phyloP scores from a whole-genome alignment of 2,888 invertebrate genomes.

The Globia sparganii region DNA sequence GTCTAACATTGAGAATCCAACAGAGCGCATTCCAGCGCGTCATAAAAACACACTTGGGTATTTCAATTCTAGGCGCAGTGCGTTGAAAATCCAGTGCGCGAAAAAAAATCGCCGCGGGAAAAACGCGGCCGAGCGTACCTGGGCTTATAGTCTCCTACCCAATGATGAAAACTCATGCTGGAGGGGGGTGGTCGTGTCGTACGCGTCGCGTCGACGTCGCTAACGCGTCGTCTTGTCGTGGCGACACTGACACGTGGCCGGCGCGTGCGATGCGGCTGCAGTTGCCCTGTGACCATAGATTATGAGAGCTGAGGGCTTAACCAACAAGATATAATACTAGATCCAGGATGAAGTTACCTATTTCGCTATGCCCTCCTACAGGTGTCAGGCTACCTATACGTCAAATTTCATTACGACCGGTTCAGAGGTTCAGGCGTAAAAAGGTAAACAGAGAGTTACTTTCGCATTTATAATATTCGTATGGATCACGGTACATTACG shows the following conservation, averaged over 20 bases:
- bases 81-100: too few relatives aligned
- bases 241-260: slow-evolving; percentile 65
- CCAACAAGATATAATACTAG: neutral
- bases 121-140: too few relatives aligned
- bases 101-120: too few relatives aligned
- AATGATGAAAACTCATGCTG: slow-evolving; percentile 82
- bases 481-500: neutral
- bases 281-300: slow-evolving; percentile 83
- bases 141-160: slow-evolving; percentile 65
- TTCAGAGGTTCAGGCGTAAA: neutral
- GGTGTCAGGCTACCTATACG: neutral
- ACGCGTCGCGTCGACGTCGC: slow-evolving; percentile 54
- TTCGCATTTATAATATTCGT: neutral
- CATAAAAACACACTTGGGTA: too few relatives aligned
- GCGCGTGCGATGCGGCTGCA: slow-evolving; percentile 58
- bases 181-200: slow-evolving; percentile 75
- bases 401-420: neutral
- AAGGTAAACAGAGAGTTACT: neutral
- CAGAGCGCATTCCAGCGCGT: too few relatives aligned
- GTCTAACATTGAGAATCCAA: too few relatives aligned
- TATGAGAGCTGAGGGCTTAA: slow-evolving; percentile 85
- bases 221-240: slow-evolving; percentile 62
- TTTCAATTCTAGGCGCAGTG: too few relatives aligned
- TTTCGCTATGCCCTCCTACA: neutral
- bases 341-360: neutral